Evolutionary conservation across 2,113 vertebrate species (phyloP).

Genomic region (Cryptoleucopteryx plumbea): DNA sequence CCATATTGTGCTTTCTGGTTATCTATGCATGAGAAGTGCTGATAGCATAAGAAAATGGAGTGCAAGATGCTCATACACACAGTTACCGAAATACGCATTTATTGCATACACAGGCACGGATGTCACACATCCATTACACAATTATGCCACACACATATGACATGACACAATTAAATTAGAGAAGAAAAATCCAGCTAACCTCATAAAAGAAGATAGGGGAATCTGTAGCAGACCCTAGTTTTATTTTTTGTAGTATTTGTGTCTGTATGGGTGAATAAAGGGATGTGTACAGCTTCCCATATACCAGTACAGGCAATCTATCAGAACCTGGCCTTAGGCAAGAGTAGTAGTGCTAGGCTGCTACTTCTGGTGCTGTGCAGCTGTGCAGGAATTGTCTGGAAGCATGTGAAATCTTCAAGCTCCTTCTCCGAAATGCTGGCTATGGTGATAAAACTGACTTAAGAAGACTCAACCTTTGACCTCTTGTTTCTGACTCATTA

Average conservation of each 20-base stretch:
- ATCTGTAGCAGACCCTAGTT: not conserved
- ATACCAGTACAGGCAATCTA: not conserved
- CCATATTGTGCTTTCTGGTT: not conserved
- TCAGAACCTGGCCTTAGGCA: not conserved
- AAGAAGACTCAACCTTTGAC: not conserved
- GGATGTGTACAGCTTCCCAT: not conserved
- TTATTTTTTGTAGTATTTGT: not conserved
- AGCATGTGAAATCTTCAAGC: not conserved
- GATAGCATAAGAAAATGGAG: not conserved
- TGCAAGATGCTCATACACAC: not conserved
- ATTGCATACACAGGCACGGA: not conserved
- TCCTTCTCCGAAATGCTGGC: not conserved
- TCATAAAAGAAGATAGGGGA: not conserved
- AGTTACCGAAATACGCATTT: not conserved
- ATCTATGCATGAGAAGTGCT: not conserved
- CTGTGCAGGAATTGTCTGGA: not conserved
- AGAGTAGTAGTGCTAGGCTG: not conserved
- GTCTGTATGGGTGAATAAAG: not conserved
- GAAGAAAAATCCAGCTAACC: not conserved
- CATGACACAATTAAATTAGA: not conserved
- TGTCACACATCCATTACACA: not conserved
- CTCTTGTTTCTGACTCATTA: not conserved
- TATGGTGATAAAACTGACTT: not conserved
- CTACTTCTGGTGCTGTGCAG: not conserved
- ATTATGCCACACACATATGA: not conserved